Conservation (phyloP, 2,113 vertebrate species). For the Hypanus sabinus region DNA sequence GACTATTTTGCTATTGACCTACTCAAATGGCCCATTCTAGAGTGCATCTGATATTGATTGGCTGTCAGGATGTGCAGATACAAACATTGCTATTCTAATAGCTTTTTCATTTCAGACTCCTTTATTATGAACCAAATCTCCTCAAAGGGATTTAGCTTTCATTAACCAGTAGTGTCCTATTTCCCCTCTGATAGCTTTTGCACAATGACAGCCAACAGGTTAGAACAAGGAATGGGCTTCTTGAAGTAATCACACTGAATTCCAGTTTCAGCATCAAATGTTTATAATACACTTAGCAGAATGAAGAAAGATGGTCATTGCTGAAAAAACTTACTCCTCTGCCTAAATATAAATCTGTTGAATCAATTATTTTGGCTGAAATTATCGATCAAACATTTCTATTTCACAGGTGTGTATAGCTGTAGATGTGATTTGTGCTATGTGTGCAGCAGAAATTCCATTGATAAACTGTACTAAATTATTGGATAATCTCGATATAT, state of each 20-base stretch:
- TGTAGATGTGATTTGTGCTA: background rate
- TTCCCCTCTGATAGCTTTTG: conserved; percentile 20
- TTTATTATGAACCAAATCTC: conserved; percentile 33
- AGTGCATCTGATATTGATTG: conserved; percentile 32
- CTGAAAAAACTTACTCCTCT: background rate
- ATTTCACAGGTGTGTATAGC: background rate
- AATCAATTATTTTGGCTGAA: background rate
- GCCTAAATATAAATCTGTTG: background rate
- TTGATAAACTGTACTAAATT: background rate
- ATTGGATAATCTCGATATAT: background rate
- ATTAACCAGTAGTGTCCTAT: conserved; percentile 25
- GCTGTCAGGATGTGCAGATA: conserved; percentile 30
- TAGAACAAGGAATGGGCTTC: background rate
- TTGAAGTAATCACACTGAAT: background rate
- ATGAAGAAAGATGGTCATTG: background rate
- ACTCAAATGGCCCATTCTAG: background rate
- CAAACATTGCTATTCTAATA: conserved; percentile 29
- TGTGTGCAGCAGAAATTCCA: background rate
- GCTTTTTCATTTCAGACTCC: conserved; percentile 30
- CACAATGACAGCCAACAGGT: background rate
- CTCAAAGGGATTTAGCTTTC: conserved; percentile 34
- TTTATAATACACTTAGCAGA: background rate
- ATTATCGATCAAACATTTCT: background rate
- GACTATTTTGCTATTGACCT: conserved; percentile 21
- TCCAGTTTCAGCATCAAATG: conserved; percentile 13